phyloP scores from a whole-genome alignment of 2,113 vertebrate species.

The Corydoras maculifer region DNA sequence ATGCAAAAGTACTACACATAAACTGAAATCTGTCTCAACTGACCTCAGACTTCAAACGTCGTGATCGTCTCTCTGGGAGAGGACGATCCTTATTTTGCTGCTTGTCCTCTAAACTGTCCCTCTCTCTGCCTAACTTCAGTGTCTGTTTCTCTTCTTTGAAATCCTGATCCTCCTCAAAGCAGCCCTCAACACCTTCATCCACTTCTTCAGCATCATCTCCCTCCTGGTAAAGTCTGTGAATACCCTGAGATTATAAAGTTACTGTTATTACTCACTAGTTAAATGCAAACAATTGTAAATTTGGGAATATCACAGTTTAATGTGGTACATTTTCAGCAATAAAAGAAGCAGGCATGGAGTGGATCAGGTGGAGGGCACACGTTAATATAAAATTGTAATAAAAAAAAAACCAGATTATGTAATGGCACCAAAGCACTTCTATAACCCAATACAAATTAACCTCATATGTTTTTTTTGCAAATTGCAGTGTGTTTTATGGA shows the following conservation, averaged over 20 bases:
- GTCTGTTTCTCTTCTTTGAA: constrained; percentile 55
- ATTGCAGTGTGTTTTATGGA: neutral
- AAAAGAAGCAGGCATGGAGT: too few species aligned
- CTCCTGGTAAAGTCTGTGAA: constrained; percentile 63
- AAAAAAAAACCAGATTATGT: too few species aligned
- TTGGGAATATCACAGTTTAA: too few species aligned
- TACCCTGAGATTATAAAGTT: constrained; percentile 47
- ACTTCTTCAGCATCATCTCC: constrained; percentile 58
- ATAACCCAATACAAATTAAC: too few species aligned
- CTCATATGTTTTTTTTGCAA: too few species aligned
- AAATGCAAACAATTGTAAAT: too few species aligned
- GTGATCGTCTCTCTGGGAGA: constrained; percentile 62
- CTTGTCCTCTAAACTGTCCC: constrained; percentile 47
- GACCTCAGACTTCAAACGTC: constrained; percentile 69
- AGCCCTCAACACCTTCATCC: constrained; percentile 62
- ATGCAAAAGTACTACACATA: too few species aligned
- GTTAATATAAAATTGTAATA: too few species aligned
- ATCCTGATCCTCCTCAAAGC: constrained; percentile 56
- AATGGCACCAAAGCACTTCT: too few species aligned
- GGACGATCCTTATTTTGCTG: constrained; percentile 52
- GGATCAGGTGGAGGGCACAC: neutral
- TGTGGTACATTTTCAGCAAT: too few species aligned
- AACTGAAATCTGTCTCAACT: neutral
- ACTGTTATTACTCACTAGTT: too few species aligned
- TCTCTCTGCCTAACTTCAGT: constrained; percentile 39